Conservation (phyloP, 2,113 vertebrate genomes). For the Chascanopsetta lugubris region DNA sequence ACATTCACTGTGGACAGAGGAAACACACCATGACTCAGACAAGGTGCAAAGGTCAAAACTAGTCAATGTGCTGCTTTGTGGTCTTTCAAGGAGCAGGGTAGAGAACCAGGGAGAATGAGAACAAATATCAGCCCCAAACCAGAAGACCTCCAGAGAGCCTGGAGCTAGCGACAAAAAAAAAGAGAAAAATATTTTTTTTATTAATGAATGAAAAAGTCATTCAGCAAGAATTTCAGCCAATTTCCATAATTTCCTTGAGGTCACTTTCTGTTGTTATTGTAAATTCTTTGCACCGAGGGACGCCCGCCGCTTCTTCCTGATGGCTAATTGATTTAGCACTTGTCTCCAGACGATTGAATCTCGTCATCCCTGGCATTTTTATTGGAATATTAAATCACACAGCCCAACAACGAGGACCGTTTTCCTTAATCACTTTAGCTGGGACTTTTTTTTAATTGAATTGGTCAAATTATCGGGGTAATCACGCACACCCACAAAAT, state of each 20-base stretch:
- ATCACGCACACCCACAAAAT: conserved; percentile 26
- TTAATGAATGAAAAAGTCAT: neutral
- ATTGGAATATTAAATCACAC: conserved; percentile 61
- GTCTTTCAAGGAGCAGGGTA: too few relatives aligned
- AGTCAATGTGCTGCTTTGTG: too few relatives aligned
- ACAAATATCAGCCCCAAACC: too few relatives aligned
- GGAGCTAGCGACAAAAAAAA: conserved; percentile 7
- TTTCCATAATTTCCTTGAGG: conserved; percentile 42
- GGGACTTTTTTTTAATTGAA: conserved; percentile 40
- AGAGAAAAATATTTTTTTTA: neutral
- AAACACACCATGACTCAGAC: conserved; percentile 10
- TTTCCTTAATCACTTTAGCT: conserved; percentile 42
- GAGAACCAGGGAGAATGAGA: too few relatives aligned
- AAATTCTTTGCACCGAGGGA: conserved; percentile 24
- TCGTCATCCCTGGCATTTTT: conserved; percentile 48
- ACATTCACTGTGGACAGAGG: conserved; percentile 86
- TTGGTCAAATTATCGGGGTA: conserved; percentile 33
- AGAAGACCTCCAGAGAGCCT: too few relatives aligned
- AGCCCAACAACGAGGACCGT: conserved; percentile 25
- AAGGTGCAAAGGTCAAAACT: neutral
- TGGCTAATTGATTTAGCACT: conserved; percentile 44
- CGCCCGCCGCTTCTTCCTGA: conserved; percentile 10
- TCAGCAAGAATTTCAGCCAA: conserved; percentile 12
- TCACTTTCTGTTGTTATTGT: conserved; percentile 45
- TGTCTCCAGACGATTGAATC: conserved; percentile 52